A percentile compares a stretch with the other conserved stretches of the same genome.
Evolutionary conservation across 2,888 invertebrate species (phyloP).

Genomic region (Frankliniella fusca): DNA sequence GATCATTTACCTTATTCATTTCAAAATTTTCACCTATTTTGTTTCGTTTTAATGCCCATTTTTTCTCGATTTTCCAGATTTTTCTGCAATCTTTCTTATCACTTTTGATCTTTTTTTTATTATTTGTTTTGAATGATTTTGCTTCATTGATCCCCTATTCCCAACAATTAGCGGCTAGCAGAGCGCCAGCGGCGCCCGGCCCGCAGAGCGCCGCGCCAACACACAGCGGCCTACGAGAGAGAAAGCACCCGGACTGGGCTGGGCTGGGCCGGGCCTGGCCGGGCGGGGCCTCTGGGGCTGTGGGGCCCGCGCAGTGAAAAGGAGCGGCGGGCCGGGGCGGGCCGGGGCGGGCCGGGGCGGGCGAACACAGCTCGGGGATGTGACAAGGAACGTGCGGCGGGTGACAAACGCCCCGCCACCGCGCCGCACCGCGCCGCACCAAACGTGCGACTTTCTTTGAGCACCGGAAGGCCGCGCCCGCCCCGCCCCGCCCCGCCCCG

Average conservation of each 20-base stretch:
- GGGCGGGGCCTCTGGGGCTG: neutral
- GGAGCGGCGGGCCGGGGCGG: neutral
- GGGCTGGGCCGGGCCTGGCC: neutral
- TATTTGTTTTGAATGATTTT: too few relatives aligned
- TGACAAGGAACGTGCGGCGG: neutral
- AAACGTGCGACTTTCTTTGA: neutral
- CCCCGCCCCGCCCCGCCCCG: neutral
- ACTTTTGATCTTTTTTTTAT: too few relatives aligned
- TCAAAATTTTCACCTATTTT: too few relatives aligned
- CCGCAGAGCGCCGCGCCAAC: too few relatives aligned
- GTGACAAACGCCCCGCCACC: neutral
- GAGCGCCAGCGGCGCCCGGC: too few relatives aligned
- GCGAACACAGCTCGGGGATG: neutral
- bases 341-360: neutral
- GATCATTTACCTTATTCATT: too few relatives aligned
- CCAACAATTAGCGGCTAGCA: too few relatives aligned
- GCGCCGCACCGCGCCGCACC: too few relatives aligned
- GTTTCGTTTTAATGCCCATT: too few relatives aligned
- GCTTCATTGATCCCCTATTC: too few relatives aligned
- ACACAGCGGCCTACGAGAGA: neutral
- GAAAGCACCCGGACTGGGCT: neutral
- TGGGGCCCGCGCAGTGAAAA: neutral
- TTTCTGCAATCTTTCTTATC: too few relatives aligned
- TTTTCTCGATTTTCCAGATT: too few relatives aligned
- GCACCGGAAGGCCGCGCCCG: neutral